Evolutionary conservation across 2,888 invertebrate species (phyloP).

Genomic region (Sarcophaga subvicina): DNA sequence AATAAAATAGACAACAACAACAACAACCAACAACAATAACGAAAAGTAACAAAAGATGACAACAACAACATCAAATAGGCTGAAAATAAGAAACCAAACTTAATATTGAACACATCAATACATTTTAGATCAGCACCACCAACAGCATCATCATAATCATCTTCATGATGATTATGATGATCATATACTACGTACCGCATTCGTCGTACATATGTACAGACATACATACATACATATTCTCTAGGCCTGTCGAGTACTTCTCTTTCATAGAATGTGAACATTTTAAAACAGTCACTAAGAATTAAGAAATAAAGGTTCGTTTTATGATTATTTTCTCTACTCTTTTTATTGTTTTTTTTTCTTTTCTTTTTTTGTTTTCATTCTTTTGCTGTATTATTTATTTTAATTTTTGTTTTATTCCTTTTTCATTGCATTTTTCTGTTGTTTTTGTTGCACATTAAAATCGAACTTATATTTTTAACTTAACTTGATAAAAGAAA

Average conservation of each 20-base stretch:
- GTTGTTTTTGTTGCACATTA: constrained; percentile 48
- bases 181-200: not conserved
- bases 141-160: not conserved
- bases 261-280: constrained; percentile 58
- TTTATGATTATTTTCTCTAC: constrained; percentile 42
- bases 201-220: not conserved
- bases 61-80: constrained; percentile 28
- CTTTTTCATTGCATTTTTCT: constrained; percentile 21
- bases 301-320: constrained; percentile 68
- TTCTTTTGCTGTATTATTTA: constrained; percentile 34
- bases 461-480: constrained; percentile 61
- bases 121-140: constrained; percentile 62
- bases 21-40: constrained; percentile 13
- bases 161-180: not conserved
- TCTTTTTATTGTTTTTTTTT: not conserved
- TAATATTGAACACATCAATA: constrained; percentile 62
- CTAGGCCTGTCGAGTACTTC: not conserved
- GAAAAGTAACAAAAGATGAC: constrained; percentile 41
- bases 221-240: not conserved
- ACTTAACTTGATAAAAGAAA: constrained; percentile 3
- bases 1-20: constrained; percentile 16
- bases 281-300: constrained; percentile 67
- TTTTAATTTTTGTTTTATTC: constrained; percentile 15
- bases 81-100: not conserved
- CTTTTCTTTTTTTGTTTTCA: constrained; percentile 38